A percentile compares a stretch with the other conserved stretches of the same genome.
Evolutionary conservation across 2,888 invertebrate genomes (phyloP).

Genomic region (Chaitophorus viminalis): DNA sequence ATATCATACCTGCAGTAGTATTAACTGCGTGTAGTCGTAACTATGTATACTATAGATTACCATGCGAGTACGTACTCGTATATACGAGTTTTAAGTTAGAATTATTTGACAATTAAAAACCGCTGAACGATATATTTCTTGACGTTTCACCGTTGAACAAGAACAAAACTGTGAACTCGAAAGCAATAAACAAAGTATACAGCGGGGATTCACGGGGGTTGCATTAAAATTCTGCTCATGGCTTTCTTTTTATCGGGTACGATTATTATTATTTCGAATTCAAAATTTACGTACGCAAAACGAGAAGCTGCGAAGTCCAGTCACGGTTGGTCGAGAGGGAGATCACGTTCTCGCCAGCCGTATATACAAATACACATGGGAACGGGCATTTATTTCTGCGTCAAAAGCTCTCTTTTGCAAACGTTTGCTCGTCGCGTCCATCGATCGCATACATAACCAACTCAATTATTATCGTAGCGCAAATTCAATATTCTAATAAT

Average conservation of each 20-base stretch:
- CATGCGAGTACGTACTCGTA: too few relatives aligned
- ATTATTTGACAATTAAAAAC: neutral
- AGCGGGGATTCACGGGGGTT: neutral
- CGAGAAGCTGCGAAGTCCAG: constrained; percentile 35
- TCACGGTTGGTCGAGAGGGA: constrained; percentile 42
- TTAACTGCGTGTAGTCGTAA: too few relatives aligned
- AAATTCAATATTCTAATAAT: constrained; percentile 21
- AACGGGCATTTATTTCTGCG: constrained; percentile 45
- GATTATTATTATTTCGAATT: constrained; percentile 56
- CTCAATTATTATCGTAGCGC: constrained; percentile 2
- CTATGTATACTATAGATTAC: too few relatives aligned
- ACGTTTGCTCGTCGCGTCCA: neutral
- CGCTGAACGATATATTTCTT: neutral
- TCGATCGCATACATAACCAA: constrained; percentile 27
- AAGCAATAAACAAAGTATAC: constrained; percentile 1
- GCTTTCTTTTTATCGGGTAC: constrained; percentile 16
- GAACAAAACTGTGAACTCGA: neutral
- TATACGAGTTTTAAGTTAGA: too few relatives aligned
- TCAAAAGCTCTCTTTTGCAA: constrained; percentile 39
- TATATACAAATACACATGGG: constrained; percentile 7
- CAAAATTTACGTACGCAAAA: constrained; percentile 44
- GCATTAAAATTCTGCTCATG: constrained; percentile 42
- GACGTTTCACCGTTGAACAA: constrained; percentile 2
- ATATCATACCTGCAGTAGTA: too few relatives aligned
- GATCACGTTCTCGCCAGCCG: constrained; percentile 37